A percentile compares a stretch with the other conserved stretches of the same genome.
These are phyloP conservation scores for Synanthedon andrenaeformis DNA, from an alignment of 2,888 invertebrate genomes.

Conservation along the genomic window DNA sequence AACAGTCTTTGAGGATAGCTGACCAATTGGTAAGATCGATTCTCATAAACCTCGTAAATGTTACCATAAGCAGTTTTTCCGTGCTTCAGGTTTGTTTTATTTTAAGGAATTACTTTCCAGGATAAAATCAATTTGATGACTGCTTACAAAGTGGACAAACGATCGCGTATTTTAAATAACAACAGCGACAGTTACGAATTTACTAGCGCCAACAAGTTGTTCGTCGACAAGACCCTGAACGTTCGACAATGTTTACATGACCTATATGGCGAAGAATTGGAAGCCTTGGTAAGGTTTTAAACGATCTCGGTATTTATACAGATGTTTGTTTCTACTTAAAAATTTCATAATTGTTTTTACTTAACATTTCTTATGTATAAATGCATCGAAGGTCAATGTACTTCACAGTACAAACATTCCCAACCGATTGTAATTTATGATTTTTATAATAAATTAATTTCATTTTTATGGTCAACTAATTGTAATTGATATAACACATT, in stretches of 20 bases:
- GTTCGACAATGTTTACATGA: conserved; percentile 76
- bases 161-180: conserved; percentile 59
- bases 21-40: conserved; percentile 56
- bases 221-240: conserved; percentile 70
- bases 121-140: conserved; percentile 79
- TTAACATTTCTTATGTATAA: not conserved
- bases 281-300: conserved; percentile 45
- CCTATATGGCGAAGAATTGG: conserved; percentile 75
- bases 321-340: too few relatives aligned
- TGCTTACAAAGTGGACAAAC: conserved; percentile 79
- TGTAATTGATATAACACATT: too few relatives aligned
- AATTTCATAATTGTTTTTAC: too few relatives aligned
- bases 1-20: conserved; percentile 72
- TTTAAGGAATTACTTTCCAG: conserved; percentile 17
- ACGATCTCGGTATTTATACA: too few relatives aligned
- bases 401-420: too few relatives aligned
- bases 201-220: conserved; percentile 82
- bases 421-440: too few relatives aligned
- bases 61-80: not conserved
- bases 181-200: conserved; percentile 77
- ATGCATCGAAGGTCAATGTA: too few relatives aligned
- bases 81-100: not conserved
- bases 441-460: too few relatives aligned
- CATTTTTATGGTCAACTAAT: too few relatives aligned
- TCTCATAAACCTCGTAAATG: not conserved